Evolutionary conservation across 1,140 invertebrate genomes (phyloP).

Genomic region (Drosophila watanabei): DNA sequence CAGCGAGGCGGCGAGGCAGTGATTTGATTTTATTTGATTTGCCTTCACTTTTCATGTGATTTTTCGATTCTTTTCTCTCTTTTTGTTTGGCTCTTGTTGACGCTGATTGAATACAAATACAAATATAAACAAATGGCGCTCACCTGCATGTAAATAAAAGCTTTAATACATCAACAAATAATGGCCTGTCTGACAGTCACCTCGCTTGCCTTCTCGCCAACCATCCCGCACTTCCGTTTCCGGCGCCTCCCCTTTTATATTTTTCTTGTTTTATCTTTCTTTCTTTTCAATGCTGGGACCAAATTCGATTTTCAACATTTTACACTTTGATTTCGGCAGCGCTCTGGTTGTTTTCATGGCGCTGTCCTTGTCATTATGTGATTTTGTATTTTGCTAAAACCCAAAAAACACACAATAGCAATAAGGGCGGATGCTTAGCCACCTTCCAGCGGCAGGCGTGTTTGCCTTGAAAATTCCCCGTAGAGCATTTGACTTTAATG

Average conservation of each 20-base stretch:
- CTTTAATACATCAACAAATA: slow-evolving; percentile 80
- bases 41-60: slow-evolving; percentile 66
- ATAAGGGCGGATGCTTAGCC: slow-evolving; percentile 31
- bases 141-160: slow-evolving; percentile 77
- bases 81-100: slow-evolving; percentile 58
- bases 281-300: slow-evolving; percentile 20
- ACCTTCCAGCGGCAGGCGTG: slow-evolving; percentile 47
- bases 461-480: slow-evolving; percentile 72
- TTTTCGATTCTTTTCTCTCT: slow-evolving; percentile 42
- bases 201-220: slow-evolving; percentile 6
- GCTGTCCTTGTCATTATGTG: slow-evolving; percentile 63
- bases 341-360: slow-evolving; percentile 20
- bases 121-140: slow-evolving; percentile 78
- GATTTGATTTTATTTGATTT: slow-evolving; percentile 77
- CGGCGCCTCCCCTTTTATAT: slow-evolving; percentile 24
- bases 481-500: slow-evolving; percentile 81
- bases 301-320: slow-evolving; percentile 80
- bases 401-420: slow-evolving; percentile 54
- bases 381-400: slow-evolving; percentile 42
- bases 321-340: slow-evolving; percentile 58
- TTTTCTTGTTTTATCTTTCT: slow-evolving; percentile 36
- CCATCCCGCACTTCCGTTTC: slow-evolving; percentile 53
- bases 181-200: slow-evolving; percentile 72
- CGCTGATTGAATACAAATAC: slow-evolving; percentile 81
- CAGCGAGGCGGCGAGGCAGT: slow-evolving; percentile 13